Base-by-base conservation (phyloP, 2,797 vertebrate species). In the Ptychobarbus kaznakovi region DNA sequence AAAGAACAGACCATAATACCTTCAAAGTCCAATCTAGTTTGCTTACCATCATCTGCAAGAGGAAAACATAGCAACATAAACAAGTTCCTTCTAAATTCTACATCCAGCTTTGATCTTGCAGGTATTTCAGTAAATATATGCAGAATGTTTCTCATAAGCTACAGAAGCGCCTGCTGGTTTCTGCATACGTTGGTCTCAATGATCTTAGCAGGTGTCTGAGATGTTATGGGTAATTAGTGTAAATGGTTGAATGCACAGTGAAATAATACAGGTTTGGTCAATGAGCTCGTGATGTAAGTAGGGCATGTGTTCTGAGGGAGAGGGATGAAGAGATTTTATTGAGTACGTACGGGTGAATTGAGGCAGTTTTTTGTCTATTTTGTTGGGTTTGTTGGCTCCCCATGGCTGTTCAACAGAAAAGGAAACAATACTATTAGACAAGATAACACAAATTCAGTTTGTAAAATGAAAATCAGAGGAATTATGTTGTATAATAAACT, bases 21-120 rank as follows among this genome's bases (percentile, higher is more conserved):
- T 97, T 96, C 96, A 92, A 87, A 84, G 86, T 96, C 96, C 87
- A 89, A 87, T 94, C 95, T 96, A 93, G 88, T 65, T 74, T 92
- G 90, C 96, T 95, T 96, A 95, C 91, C 92, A 80, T 96, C 95
- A 92, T 94, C 96, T 97, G 95, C 88, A 96, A 93, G 74, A 88
- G 93, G 92, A 94, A 93, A 94, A 88, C 92, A 95, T 90, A 89
- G 92, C 91, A 94, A 91, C 89, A 94, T 86, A 92, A 86, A 93
- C 81, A 92, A 85, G 87, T 92, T 93, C 92, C 73, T 90, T 87
- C 2, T 86, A 92, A 89, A 91, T 89, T 49, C 32, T 74, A 25
- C 63, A 86, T 38, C 7, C 85, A 40, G 42, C 78, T 73, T 53
- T 66, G 58, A 49, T 13, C 44, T 61, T 63, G 35, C 6, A 77